Conservation (phyloP, 2,888 invertebrate species). For the Polylopha cassiicola region DNA sequence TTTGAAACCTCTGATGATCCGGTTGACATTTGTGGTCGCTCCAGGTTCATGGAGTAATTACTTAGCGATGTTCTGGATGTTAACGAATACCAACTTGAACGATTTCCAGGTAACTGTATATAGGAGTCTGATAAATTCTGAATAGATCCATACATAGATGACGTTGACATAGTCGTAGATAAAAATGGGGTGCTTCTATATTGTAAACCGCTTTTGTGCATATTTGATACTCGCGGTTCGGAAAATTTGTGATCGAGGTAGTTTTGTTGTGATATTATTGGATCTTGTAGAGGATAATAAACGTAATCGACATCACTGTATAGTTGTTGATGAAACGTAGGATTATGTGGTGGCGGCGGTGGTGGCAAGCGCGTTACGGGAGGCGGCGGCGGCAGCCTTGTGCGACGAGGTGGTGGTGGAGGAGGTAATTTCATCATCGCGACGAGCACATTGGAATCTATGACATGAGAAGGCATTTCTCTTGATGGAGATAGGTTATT, state of each 20-base stretch:
- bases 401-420: slow-evolving; percentile 75
- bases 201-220: slow-evolving; percentile 84
- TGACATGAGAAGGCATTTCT: slow-evolving; percentile 52
- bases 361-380: slow-evolving; percentile 80
- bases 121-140: slow-evolving; percentile 88
- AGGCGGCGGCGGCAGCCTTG: slow-evolving; percentile 83
- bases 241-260: slow-evolving; percentile 93
- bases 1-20: slow-evolving; percentile 69
- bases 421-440: slow-evolving; percentile 80
- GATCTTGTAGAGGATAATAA: slow-evolving; percentile 93
- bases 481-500: slow-evolving; percentile 67
- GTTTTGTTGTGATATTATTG: slow-evolving; percentile 92
- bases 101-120: slow-evolving; percentile 80
- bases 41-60: slow-evolving; percentile 80
- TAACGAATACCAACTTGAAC: slow-evolving; percentile 81
- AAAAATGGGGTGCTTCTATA: slow-evolving; percentile 91
- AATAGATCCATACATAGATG: slow-evolving; percentile 86
- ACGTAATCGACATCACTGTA: slow-evolving; percentile 95
- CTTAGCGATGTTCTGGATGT: slow-evolving; percentile 77
- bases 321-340: slow-evolving; percentile 91
- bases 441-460: slow-evolving; percentile 73
- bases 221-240: slow-evolving; percentile 79
- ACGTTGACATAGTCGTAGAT: slow-evolving; percentile 80
- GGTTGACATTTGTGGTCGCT: slow-evolving; percentile 80
- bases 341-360: slow-evolving; percentile 87